Evolutionary conservation across 2,888 invertebrate species (phyloP).

Genomic region (Zaprionus bogoriensis): DNA sequence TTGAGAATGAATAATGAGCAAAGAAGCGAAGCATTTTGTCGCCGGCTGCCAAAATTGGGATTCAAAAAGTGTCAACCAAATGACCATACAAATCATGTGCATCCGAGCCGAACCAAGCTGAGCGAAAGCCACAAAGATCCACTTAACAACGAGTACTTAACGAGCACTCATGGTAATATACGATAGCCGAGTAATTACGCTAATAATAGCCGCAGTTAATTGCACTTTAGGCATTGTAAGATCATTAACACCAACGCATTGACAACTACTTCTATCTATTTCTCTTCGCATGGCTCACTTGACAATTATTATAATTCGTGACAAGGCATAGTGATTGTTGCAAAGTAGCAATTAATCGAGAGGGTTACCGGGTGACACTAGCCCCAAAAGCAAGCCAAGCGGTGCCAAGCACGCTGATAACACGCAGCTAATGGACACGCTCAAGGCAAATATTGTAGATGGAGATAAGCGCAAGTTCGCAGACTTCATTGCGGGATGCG

Average conservation of each 20-base stretch:
- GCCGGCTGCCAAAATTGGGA: slow-evolving; percentile 29
- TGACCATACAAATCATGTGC: slow-evolving; percentile 37
- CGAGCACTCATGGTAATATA: slow-evolving; percentile 26
- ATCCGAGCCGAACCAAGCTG: slow-evolving; percentile 30
- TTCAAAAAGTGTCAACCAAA: slow-evolving; percentile 33
- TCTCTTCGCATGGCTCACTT: slow-evolving; percentile 18
- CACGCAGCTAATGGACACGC: slow-evolving; percentile 27
- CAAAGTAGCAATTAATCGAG: slow-evolving; percentile 37
- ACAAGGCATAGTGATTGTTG: slow-evolving; percentile 52
- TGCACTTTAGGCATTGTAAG: slow-evolving; percentile 44
- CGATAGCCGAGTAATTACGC: slow-evolving; percentile 15
- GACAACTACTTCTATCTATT: slow-evolving; percentile 28
- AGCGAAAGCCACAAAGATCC: slow-evolving; percentile 19
- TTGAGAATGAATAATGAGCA: slow-evolving; percentile 43
- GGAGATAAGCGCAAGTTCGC: slow-evolving; percentile 10
- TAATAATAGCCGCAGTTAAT: slow-evolving; percentile 38
- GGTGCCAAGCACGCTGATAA: slow-evolving; percentile 42
- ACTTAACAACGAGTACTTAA: slow-evolving; percentile 29
- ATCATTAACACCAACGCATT: slow-evolving; percentile 57
- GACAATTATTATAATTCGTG: slow-evolving; percentile 61
- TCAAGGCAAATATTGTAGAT: slow-evolving; percentile 38
- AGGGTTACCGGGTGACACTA: slow-evolving; percentile 27
- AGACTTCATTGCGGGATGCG: not conserved
- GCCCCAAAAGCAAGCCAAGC: slow-evolving; percentile 55
- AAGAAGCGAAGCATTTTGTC: not conserved